Conservation (phyloP, 2,888 invertebrate genomes). For the Bimastos eiseni region DNA sequence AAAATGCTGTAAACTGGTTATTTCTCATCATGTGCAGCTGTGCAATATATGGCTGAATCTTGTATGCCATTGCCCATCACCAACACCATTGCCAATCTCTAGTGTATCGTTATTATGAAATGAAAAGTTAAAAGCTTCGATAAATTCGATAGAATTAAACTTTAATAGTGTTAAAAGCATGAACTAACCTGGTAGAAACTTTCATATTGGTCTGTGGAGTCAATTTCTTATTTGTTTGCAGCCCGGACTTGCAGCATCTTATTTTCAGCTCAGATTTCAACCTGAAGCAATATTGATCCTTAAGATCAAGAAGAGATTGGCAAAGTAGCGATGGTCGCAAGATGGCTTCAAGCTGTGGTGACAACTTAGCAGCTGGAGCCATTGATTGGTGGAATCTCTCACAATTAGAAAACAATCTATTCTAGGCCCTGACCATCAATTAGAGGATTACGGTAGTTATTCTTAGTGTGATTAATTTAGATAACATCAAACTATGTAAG, state of each 20-base stretch:
- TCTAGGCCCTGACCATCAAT: too few relatives aligned
- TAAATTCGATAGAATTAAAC: background rate
- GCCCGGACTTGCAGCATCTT: background rate
- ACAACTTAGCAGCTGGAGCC: background rate
- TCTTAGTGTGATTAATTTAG: too few relatives aligned
- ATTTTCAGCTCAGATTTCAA: slow-evolving; percentile 2
- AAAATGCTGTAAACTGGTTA: too few relatives aligned
- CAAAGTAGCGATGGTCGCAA: background rate
- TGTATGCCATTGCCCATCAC: background rate
- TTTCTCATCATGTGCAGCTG: background rate
- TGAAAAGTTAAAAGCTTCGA: background rate
- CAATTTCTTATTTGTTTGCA: background rate
- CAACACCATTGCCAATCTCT: too few relatives aligned
- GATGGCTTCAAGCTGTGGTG: background rate
- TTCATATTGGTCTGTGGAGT: background rate
- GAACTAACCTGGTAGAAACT: slow-evolving; percentile 1
- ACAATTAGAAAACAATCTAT: background rate
- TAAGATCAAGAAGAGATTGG: background rate
- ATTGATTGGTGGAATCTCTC: background rate
- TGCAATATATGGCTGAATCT: background rate
- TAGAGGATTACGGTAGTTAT: too few relatives aligned
- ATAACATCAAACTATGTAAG: too few relatives aligned
- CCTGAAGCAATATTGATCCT: background rate
- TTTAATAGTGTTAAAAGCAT: background rate
- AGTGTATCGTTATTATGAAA: background rate